Evolutionary conservation across 2,797 vertebrate species (phyloP).

Genomic region (Balearica regulorum): DNA sequence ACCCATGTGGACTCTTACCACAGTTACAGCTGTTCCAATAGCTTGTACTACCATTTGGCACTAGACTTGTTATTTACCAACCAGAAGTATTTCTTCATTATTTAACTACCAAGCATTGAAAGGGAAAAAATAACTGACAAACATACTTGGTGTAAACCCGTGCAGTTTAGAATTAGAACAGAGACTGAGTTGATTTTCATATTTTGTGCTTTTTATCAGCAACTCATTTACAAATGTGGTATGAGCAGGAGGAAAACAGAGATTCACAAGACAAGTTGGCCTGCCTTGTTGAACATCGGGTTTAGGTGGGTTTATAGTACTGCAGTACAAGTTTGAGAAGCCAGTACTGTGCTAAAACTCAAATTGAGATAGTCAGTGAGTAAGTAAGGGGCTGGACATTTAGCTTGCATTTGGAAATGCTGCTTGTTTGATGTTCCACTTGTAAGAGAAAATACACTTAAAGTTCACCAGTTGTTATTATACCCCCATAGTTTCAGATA

Average conservation of each 20-base stretch:
- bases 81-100: slow-evolving; percentile 66
- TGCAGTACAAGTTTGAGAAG: not conserved
- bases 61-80: slow-evolving; percentile 66
- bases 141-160: slow-evolving; percentile 2
- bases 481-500: not conserved
- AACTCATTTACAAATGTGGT: slow-evolving; percentile 3
- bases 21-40: slow-evolving; percentile 59
- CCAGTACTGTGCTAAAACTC: not conserved
- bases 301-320: not conserved
- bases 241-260: not conserved
- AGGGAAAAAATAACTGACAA: slow-evolving; percentile 49
- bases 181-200: slow-evolving; percentile 36
- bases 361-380: not conserved
- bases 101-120: slow-evolving; percentile 24
- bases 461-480: not conserved
- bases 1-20: not conserved
- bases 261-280: not conserved
- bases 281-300: not conserved
- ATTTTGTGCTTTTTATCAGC: slow-evolving; percentile 34
- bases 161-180: slow-evolving; percentile 38
- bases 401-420: not conserved
- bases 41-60: slow-evolving; percentile 71
- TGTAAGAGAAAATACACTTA: not conserved
- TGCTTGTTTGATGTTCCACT: not conserved
- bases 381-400: not conserved